Conservation (phyloP, 2,888 invertebrate species). For the Chymomyza caudatula region DNA sequence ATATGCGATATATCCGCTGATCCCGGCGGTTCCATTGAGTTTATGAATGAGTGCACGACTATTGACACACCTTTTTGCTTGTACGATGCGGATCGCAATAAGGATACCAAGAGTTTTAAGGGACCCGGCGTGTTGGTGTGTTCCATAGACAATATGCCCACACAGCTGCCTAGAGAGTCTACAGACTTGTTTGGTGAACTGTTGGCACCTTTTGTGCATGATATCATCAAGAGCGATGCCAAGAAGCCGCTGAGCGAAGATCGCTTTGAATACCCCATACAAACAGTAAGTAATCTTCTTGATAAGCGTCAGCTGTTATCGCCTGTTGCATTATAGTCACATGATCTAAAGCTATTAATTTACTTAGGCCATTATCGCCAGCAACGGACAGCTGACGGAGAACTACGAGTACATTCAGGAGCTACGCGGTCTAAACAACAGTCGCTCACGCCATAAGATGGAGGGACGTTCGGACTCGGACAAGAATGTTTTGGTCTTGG, state of each 20-base stretch:
- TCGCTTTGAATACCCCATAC: constrained; percentile 80
- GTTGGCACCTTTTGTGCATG: constrained; percentile 90
- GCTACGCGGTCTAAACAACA: constrained; percentile 84
- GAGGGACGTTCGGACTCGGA: constrained; percentile 82
- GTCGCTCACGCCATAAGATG: constrained; percentile 85
- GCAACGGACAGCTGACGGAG: constrained; percentile 94
- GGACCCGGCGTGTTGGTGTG: constrained; percentile 99
- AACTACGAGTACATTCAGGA: constrained; percentile 97
- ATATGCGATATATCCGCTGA: constrained; percentile 99
- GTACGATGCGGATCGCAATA: constrained; percentile 99
- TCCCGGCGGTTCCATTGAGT: constrained; percentile 98
- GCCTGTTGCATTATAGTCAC: constrained; percentile 55
- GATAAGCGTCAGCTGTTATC: constrained; percentile 1
- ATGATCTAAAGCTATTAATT: not conserved
- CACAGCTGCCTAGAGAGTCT: constrained; percentile 97
- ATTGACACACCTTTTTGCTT: constrained; percentile 99
- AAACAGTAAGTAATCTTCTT: constrained; percentile 68
- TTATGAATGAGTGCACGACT: constrained; percentile 99
- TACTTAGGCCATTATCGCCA: constrained; percentile 94
- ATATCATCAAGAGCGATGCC: constrained; percentile 93
- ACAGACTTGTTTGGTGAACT: constrained; percentile 98
- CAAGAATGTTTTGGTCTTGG: constrained; percentile 91
- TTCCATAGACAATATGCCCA: constrained; percentile 99
- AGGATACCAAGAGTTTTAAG: constrained; percentile 96
- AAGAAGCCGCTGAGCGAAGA: constrained; percentile 87